Conservation (phyloP, 30 jellyfish, hydroid and myxozoan genomes). For the Aurelia sp. region DNA sequence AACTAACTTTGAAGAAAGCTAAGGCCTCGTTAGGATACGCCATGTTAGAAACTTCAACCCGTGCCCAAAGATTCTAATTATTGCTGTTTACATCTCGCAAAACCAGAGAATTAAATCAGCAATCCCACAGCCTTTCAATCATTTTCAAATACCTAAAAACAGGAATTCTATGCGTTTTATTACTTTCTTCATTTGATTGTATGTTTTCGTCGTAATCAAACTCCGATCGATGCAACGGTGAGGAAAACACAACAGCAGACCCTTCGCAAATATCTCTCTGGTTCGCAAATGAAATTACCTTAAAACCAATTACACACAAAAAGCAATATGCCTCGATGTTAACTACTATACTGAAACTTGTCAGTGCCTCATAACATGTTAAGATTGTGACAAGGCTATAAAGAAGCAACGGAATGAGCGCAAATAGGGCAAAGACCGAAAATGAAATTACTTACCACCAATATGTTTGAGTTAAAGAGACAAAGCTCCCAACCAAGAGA, state of each 20-base stretch:
- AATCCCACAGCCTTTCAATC: constrained; percentile 62
- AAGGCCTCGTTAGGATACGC: constrained; percentile 18
- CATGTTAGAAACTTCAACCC: constrained; percentile 40
- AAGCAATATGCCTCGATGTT: neutral
- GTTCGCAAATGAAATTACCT: constrained; percentile 35
- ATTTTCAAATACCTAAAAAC: constrained; percentile 51
- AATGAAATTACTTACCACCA: constrained; percentile 66
- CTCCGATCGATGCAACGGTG: neutral
- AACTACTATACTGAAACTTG: neutral
- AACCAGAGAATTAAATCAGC: constrained; percentile 63
- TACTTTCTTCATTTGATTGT: constrained; percentile 17
- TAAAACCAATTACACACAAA: constrained; percentile 44
- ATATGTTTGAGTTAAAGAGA: constrained; percentile 45
- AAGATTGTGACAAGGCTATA: neutral
- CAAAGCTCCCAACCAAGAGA: constrained; percentile 47
- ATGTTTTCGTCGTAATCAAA: constrained; percentile 16
- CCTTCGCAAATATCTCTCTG: constrained; percentile 11
- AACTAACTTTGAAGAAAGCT: too few relatives aligned
- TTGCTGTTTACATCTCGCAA: constrained; percentile 43
- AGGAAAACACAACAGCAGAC: neutral
- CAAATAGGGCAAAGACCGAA: constrained; percentile 2
- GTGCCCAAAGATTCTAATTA: constrained; percentile 45
- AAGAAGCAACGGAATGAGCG: constrained; percentile 18
- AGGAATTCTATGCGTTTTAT: constrained; percentile 29
- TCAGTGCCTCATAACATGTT: neutral